A percentile compares a stretch with the other conserved stretches of the same genome.
Conservation (phyloP, 1,140 invertebrate genomes). For the Drosophila tsacasi region DNA sequence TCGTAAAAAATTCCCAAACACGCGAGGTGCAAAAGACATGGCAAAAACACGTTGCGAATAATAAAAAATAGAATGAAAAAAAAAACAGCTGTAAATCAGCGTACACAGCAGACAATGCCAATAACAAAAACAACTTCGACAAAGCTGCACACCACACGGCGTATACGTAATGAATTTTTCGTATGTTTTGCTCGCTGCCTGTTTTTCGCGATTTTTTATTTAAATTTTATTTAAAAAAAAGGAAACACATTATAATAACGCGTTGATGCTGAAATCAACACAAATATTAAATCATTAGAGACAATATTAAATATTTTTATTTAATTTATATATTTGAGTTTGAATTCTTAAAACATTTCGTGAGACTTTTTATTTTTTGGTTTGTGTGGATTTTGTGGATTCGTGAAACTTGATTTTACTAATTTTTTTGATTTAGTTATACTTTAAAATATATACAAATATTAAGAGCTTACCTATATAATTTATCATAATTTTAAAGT, state of each 20-base stretch:
- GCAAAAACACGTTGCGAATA: conserved; percentile 34
- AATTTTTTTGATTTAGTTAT: not conserved
- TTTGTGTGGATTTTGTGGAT: no score
- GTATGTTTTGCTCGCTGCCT: conserved; percentile 35
- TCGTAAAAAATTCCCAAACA: conserved; percentile 67
- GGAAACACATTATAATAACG: not conserved
- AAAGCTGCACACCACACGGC: conserved; percentile 33
- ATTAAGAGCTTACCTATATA: no score
- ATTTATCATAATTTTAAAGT: not conserved
- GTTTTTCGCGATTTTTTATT: conserved; percentile 31
- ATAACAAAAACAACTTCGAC: conserved; percentile 36
- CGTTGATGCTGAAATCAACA: not conserved
- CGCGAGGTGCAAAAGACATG: conserved; percentile 62
- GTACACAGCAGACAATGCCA: conserved; percentile 37
- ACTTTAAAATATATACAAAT: no score
- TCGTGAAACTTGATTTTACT: not conserved
- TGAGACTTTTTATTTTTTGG: no score
- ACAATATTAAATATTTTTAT: not conserved
- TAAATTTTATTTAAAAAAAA: not conserved
- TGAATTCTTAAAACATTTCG: not conserved
- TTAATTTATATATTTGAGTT: not conserved
- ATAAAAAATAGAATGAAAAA: conserved; percentile 20
- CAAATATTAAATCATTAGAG: not conserved
- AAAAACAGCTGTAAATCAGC: conserved; percentile 70
- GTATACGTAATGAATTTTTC: conserved; percentile 66